Evolutionary conservation across 2,797 vertebrate species (phyloP).

Genomic region (Hemitrygon akajei): DNA sequence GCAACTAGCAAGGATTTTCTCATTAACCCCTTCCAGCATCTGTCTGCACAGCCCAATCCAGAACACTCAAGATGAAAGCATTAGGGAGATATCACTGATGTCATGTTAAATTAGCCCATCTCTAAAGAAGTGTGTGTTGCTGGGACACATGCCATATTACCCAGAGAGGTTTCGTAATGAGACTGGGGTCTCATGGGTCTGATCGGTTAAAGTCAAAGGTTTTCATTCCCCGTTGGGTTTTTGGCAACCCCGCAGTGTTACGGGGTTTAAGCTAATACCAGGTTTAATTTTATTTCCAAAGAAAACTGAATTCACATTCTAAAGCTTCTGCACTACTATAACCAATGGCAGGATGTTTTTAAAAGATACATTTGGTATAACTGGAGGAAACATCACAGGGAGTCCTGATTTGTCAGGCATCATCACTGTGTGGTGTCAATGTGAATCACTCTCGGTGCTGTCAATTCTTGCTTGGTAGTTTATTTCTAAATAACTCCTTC

Average conservation of each 20-base stretch:
- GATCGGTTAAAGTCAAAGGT: no score
- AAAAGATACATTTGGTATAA: neutral
- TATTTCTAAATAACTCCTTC: neutral
- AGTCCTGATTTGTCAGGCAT: neutral
- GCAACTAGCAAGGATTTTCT: neutral
- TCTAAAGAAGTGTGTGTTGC: neutral
- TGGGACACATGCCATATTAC: neutral
- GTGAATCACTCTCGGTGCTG: neutral
- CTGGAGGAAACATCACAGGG: neutral
- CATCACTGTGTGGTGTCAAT: neutral
- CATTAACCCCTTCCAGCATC: constrained; percentile 34
- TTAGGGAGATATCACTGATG: neutral
- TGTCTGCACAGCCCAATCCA: neutral
- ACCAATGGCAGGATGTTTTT: neutral
- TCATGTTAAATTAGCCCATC: neutral
- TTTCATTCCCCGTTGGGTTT: neutral
- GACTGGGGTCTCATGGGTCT: neutral
- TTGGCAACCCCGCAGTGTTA: neutral
- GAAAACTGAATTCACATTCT: neutral
- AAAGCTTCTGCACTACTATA: neutral
- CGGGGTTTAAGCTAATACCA: neutral
- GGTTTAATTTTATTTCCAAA: neutral
- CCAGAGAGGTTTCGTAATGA: neutral
- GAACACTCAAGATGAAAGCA: neutral
- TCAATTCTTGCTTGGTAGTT: neutral